Percentiles rank a stretch among this genome's conserved stretches.
Evolutionary conservation across 2,888 invertebrate genomes (phyloP).

Genomic region (Campoletis raptor): DNA sequence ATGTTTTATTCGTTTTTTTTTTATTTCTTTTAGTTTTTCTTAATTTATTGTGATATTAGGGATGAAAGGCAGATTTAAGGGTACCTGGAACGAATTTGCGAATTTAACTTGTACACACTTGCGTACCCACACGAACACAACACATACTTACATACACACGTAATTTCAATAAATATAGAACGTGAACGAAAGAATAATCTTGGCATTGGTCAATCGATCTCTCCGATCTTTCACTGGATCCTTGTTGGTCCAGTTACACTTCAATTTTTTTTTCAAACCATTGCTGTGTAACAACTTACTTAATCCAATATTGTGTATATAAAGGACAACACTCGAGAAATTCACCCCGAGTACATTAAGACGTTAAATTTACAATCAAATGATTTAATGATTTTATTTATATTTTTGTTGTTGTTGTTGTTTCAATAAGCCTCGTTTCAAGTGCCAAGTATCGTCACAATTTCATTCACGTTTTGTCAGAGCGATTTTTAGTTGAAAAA

Average conservation of each 20-base stretch:
- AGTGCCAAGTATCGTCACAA: not conserved
- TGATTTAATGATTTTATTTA: not conserved
- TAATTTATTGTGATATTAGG: conserved; percentile 74
- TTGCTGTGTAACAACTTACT: conserved; percentile 17
- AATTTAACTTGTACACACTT: conserved; percentile 31
- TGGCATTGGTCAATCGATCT: conserved; percentile 17
- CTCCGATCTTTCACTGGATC: conserved; percentile 20
- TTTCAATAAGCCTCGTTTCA: not conserved
- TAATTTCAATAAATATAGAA: conserved; percentile 1
- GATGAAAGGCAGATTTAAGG: conserved; percentile 64
- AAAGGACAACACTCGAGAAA: conserved; percentile 36
- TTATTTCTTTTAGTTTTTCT: conserved; percentile 51
- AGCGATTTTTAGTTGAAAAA: not conserved
- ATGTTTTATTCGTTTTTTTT: conserved; percentile 34
- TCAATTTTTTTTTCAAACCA: not conserved
- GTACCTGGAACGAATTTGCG: conserved; percentile 24
- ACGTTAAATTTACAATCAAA: not conserved
- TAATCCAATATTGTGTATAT: conserved; percentile 21
- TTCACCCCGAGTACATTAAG: conserved; percentile 10
- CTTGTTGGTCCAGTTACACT: conserved; percentile 19
- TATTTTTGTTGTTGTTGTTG: not conserved
- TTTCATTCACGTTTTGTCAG: not conserved
- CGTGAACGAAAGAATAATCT: conserved; percentile 19
- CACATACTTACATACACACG: conserved; percentile 21
- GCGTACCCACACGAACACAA: not conserved